Conservation (phyloP, 2,888 invertebrate genomes). For the Cheilosia vulpina region DNA sequence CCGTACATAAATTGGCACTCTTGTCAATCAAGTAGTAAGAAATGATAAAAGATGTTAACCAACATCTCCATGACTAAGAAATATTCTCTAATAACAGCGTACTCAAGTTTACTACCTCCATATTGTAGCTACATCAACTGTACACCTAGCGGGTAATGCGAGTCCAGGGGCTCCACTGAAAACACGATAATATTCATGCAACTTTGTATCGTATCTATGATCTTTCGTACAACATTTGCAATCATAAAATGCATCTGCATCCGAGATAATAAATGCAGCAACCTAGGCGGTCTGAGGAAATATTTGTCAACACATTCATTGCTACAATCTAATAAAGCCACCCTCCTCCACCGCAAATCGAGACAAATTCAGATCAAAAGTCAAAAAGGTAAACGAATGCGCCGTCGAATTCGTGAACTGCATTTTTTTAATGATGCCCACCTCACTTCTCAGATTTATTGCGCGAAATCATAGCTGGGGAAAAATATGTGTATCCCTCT, state of each 20-base stretch:
- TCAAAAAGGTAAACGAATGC: constrained; percentile 30
- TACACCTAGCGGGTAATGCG: too few relatives aligned
- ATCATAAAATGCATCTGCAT: background rate
- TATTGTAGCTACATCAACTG: too few relatives aligned
- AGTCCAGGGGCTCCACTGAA: too few relatives aligned
- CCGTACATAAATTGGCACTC: too few relatives aligned
- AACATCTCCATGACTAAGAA: too few relatives aligned
- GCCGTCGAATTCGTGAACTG: background rate
- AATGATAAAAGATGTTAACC: too few relatives aligned
- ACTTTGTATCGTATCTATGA: background rate
- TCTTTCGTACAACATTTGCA: background rate
- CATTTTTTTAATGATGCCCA: background rate
- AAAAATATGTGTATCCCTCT: background rate
- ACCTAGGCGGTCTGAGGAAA: constrained; percentile 71
- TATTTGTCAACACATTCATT: constrained; percentile 41
- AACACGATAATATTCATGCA: background rate
- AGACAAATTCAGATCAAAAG: constrained; percentile 35
- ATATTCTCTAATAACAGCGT: too few relatives aligned
- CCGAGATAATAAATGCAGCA: constrained; percentile 66
- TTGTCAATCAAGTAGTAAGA: too few relatives aligned
- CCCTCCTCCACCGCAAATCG: background rate
- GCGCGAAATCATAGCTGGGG: background rate
- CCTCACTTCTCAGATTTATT: constrained; percentile 30
- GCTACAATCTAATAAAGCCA: constrained; percentile 1
- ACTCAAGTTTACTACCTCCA: too few relatives aligned